phyloP scores from a whole-genome alignment of 2,888 invertebrate species.

The Lucinisca nassula region DNA sequence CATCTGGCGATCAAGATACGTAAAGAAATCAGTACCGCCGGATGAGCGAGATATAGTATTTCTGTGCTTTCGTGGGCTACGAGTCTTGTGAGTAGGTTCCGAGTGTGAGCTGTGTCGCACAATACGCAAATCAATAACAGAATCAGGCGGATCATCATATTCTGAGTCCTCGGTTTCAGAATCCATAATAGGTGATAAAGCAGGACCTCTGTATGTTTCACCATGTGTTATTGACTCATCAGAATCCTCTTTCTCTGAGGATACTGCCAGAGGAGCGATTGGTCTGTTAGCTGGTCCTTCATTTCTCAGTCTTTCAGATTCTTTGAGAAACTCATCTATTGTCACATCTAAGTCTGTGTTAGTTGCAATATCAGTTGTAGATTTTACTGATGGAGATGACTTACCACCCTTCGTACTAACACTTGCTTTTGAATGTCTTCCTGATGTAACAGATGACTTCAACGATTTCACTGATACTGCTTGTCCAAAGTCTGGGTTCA shows the following conservation, averaged over 20 bases:
- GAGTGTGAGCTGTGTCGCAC: slow-evolving; percentile 37
- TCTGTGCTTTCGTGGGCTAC: slow-evolving; percentile 44
- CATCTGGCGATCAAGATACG: slow-evolving; percentile 54
- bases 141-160: slow-evolving; percentile 58
- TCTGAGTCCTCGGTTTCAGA: slow-evolving; percentile 25
- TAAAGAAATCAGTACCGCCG: slow-evolving; percentile 60
- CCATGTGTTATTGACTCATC: slow-evolving; percentile 55
- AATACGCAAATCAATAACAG: slow-evolving; percentile 58
- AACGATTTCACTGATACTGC: slow-evolving; percentile 18
- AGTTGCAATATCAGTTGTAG: slow-evolving; percentile 5
- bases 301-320: neutral
- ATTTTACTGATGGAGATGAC: neutral
- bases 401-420: slow-evolving; percentile 36
- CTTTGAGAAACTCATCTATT: slow-evolving; percentile 37
- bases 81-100: neutral
- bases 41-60: slow-evolving; percentile 22
- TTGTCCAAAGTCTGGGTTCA: neutral
- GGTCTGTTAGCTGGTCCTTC: slow-evolving; percentile 24
- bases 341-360: slow-evolving; percentile 59
- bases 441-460: neutral
- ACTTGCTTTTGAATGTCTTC: slow-evolving; percentile 31
- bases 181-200: slow-evolving; percentile 45
- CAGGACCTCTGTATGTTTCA: slow-evolving; percentile 26
- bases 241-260: slow-evolving; percentile 40
- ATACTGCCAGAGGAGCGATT: slow-evolving; percentile 49